Evolutionary conservation across 1,140 invertebrate species (phyloP).

Genomic region (Drosophila parvula): DNA sequence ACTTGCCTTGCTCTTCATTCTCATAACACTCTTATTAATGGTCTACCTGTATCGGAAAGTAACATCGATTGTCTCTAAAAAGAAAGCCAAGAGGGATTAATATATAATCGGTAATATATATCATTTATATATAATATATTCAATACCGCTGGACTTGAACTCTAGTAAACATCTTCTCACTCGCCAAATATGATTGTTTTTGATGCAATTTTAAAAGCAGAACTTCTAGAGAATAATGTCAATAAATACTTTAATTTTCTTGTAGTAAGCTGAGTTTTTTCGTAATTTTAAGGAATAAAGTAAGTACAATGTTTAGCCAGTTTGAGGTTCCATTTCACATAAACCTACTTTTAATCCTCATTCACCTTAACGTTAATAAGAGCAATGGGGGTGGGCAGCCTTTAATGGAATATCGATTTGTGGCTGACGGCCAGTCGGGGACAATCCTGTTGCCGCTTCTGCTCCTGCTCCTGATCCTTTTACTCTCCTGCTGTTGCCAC

Average conservation of each 20-base stretch:
- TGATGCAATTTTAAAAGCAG: too few species aligned
- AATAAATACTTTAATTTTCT: neutral
- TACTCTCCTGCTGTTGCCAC: constrained; percentile 2
- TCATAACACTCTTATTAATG: constrained; percentile 26
- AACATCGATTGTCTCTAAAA: neutral
- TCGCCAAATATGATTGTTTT: too few species aligned
- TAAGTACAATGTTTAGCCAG: neutral
- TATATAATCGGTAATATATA: neutral
- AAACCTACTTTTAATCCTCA: neutral
- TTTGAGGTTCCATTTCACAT: neutral
- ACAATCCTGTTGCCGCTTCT: constrained; percentile 1
- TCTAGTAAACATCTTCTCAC: too few species aligned
- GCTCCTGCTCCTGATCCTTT: constrained; percentile 1
- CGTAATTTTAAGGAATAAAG: neutral
- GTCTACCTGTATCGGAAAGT: constrained; percentile 7
- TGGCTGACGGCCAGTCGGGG: constrained; percentile 45
- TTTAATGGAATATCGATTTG: constrained; percentile 73
- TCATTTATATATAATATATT: neutral
- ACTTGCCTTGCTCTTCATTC: constrained; percentile 13
- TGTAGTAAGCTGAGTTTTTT: neutral
- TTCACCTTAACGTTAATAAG: constrained; percentile 3
- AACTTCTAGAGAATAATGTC: too few species aligned
- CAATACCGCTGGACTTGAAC: too few species aligned
- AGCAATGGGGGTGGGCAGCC: constrained; percentile 1
- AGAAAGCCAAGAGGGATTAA: constrained; percentile 37